These are phyloP conservation scores for Lasioglossum baleicum DNA, from an alignment of 1,140 invertebrate genomes.

Conservation along the genomic window DNA sequence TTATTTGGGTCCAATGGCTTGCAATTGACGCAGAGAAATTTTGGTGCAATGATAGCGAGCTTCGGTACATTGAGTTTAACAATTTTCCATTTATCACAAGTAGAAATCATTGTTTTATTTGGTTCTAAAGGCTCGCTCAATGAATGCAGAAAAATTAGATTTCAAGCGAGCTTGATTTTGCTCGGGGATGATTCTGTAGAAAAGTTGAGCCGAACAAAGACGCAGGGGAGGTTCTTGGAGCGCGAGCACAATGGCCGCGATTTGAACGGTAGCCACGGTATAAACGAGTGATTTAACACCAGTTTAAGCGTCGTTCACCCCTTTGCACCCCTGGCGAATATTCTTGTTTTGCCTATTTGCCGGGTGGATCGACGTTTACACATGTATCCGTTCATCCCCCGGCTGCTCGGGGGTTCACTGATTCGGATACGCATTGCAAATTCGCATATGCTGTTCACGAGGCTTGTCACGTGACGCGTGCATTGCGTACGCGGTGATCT, in stretches of 20 bases:
- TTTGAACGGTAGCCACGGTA: slow-evolving; percentile 49
- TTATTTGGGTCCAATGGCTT: too few species aligned
- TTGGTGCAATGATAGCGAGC: too few species aligned
- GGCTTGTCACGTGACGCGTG: slow-evolving; percentile 46
- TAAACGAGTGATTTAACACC: slow-evolving; percentile 61
- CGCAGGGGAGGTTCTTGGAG: slow-evolving; percentile 22
- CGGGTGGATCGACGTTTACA: slow-evolving; percentile 52
- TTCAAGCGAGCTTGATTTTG: too few species aligned
- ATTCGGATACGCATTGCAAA: slow-evolving; percentile 65
- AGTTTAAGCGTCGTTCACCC: slow-evolving; percentile 43
- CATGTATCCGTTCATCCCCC: slow-evolving; percentile 51
- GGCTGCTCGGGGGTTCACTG: slow-evolving; percentile 60
- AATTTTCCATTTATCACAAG: too few species aligned
- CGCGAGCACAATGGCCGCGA: slow-evolving; percentile 51
- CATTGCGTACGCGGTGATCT: slow-evolving; percentile 22
- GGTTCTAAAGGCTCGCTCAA: too few species aligned
- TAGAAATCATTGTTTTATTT: too few species aligned
- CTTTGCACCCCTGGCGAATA: slow-evolving; percentile 36
- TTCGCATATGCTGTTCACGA: slow-evolving; percentile 51
- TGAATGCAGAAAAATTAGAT: too few species aligned
- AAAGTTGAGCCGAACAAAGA: slow-evolving; percentile 42
- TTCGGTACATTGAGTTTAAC: too few species aligned
- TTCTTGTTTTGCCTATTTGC: slow-evolving; percentile 33
- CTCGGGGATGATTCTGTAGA: slow-evolving; percentile 33
- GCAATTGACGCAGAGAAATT: too few species aligned